Conservation (phyloP, 2,113 vertebrate species). For the Sturnus vulgaris region DNA sequence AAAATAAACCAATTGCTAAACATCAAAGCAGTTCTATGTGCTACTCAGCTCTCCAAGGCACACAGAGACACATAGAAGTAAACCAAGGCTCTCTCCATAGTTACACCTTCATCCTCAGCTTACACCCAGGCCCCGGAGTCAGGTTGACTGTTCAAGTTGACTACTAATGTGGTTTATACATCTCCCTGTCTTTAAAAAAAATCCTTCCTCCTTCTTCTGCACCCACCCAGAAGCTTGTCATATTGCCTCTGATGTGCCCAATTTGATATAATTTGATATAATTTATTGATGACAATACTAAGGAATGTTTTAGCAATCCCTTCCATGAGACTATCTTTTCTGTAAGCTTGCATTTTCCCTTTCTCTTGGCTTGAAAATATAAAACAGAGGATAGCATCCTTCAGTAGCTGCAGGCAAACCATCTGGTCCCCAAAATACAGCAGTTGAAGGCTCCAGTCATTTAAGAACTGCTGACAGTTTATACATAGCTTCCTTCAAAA, state of each 20-base stretch:
- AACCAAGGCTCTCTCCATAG: background rate
- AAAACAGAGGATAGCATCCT: background rate
- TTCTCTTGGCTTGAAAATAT: background rate
- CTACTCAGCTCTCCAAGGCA: background rate
- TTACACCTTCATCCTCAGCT: background rate
- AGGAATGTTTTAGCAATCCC: background rate
- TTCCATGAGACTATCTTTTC: background rate
- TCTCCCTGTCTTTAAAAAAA: background rate
- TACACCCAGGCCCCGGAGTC: background rate
- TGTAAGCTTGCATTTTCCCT: background rate
- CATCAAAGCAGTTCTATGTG: background rate
- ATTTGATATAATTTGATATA: background rate
- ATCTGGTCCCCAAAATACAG: background rate
- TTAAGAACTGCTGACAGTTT: background rate
- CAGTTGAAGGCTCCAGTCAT: background rate
- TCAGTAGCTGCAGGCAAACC: background rate
- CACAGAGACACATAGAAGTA: background rate
- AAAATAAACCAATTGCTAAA: background rate
- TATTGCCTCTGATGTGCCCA: background rate
- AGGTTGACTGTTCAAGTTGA: background rate
- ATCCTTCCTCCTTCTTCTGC: background rate
- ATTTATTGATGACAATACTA: background rate
- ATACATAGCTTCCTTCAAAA: conserved; percentile 11
- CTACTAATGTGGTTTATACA: background rate
- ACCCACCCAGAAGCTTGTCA: background rate